Evolutionary conservation across 2,113 vertebrate species (phyloP), one percentile per base, ranked within the genome.

Genomic region (Bubo blakistoni): DNA sequence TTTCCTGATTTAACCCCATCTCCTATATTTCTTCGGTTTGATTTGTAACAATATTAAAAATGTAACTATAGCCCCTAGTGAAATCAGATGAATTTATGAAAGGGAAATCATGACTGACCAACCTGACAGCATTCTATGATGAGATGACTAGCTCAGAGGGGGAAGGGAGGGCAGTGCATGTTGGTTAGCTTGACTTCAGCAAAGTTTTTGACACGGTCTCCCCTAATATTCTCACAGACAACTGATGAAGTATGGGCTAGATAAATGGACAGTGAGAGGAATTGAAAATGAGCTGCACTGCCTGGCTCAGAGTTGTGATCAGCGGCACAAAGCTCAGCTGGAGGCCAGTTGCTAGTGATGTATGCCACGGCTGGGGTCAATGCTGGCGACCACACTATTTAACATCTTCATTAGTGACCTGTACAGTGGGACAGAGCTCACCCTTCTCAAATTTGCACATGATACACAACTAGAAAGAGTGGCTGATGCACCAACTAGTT

Each of bases 211-310:
- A 16, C 2, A 7, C 3, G 12, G 8, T 55, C 15, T 40, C 32
- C 16, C 6, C 20, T 11, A 36, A 34, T 30, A 72, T 21, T 34
- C 26, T 21, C 4, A 42, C 38, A 85, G 27, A 78, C 2, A 62
- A 3, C 2, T 0, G 1, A 20, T 18, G 32, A 51, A 40, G 4
- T 46, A 16, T 2, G 20, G 27, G 15, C 22, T 27, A 14, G 59
- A 58, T 25, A 59, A 27, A 80, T 13, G 13, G 15, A 51, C 51
- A 86, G 34, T 6, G 52, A 63, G 57, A 3, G 16, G 42, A 40
- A 52, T 16, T 61, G 59, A 63, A n/a, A 84, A 72, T 8, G 25
- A 63, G 6, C 42, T 58, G 36, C 21, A 17, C 15, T 59, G 66
- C 24, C 42, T 8, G 24, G 55, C 17, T 74, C 27, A 49, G 52